Evolutionary conservation across 2,113 vertebrate genomes (phyloP).

Genomic region (Balaeniceps rex): DNA sequence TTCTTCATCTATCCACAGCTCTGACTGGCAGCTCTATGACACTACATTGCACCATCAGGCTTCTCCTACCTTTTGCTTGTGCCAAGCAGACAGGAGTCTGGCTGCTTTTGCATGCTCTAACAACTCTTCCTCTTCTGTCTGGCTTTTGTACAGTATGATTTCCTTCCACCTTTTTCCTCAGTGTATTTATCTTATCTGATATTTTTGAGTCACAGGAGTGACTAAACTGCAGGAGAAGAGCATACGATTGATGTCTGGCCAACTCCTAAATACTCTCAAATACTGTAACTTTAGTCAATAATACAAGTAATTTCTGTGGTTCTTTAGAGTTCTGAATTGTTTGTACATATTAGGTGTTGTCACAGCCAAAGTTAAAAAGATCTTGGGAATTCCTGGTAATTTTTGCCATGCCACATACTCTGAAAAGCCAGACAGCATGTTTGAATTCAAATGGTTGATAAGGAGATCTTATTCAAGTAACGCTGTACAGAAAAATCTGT

Average conservation of each 20-base stretch:
- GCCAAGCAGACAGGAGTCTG: neutral
- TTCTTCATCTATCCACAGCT: neutral
- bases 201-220: neutral
- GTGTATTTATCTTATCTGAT: neutral
- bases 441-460: neutral
- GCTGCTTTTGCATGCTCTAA: neutral
- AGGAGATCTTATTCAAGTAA: neutral
- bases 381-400: neutral
- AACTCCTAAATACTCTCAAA: neutral
- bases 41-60: neutral
- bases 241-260: neutral
- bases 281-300: neutral
- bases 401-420: neutral
- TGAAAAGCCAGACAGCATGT: neutral
- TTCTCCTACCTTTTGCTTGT: neutral
- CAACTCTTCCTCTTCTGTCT: neutral
- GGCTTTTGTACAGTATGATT: neutral
- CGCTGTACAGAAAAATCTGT: neutral
- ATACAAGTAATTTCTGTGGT: neutral
- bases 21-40: neutral
- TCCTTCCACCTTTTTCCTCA: neutral
- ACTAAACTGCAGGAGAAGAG: neutral
- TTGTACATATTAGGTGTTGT: neutral
- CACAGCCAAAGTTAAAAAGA: neutral
- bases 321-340: neutral